Evolutionary conservation across 2,888 invertebrate genomes (phyloP), one percentile per base, ranked within the genome.

Genomic region (Lepeophtheirus nordmannii): DNA sequence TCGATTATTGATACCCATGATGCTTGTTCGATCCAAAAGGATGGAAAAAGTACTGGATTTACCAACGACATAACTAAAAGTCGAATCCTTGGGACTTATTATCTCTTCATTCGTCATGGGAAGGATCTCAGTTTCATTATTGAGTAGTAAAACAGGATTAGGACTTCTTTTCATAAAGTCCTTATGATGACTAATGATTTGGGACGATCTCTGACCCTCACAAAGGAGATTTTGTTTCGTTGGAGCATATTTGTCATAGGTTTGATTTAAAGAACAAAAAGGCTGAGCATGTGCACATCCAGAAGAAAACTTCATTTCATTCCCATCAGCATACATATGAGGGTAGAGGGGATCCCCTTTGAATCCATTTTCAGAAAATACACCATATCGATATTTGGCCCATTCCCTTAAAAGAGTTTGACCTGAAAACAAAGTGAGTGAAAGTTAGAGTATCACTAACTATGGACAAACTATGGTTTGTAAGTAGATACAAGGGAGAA

Each of bases 1-100:
- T 53, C 72, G 70, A 10, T 22, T n/a, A 22, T 59, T 60, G 60
- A 60, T 40, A 22, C 58, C 56, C 66, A 66, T 66, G 10, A 59
- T 17, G 30, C 60, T 59, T 20, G 60, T 61, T n/a, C 46, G 66
- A 30, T 66, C 66, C 22, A 66, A 58, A 11, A 66, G 38, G 10
- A 66, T 22, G 30, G 40, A 38, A 20, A 58, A 66, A 17, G 22
- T 58, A 38, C 39, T 39, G 22, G 20, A 20, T 40, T 59, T 59
- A 14, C 37, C 53, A 17, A 65, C 58, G 22, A 58, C 37, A 39
- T 58, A 65, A 5, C 22, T 22, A 23, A 62, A 62, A n/a, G 23
- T 37, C n/a, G 61, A 37, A 14, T 12, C 38, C 53, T 46, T 46
- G 14, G 53, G 53, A 46, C 3, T 46, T 14, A 46, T 46, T 5